These are phyloP conservation scores for Planiliza haematocheilus DNA, from an alignment of 2,113 vertebrate species.

Conservation along the genomic window DNA sequence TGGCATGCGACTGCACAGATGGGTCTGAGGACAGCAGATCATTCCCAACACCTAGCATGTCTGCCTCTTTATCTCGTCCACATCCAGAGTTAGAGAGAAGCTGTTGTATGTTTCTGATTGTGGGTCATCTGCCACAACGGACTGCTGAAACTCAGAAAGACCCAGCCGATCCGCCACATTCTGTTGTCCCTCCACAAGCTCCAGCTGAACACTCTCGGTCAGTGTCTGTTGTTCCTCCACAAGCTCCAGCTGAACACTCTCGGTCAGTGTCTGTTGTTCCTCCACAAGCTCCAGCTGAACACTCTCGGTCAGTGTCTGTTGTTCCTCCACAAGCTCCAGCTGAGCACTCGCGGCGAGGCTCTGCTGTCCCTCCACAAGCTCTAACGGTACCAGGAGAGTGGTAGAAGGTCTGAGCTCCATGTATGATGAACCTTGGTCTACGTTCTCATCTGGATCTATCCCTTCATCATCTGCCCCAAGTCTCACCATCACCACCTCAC, in stretches of 20 bases:
- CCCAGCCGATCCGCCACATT: slow-evolving; percentile 77
- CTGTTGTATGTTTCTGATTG: slow-evolving; percentile 76
- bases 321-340: slow-evolving; percentile 27
- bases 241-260: too few relatives aligned
- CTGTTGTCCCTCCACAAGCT: slow-evolving; percentile 78
- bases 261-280: too few relatives aligned
- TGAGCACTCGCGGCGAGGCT: slow-evolving; percentile 78
- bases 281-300: too few relatives aligned
- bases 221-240: too few relatives aligned
- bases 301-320: too few relatives aligned
- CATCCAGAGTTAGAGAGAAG: slow-evolving; percentile 92
- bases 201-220: too few relatives aligned
- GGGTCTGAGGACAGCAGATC: slow-evolving; percentile 18
- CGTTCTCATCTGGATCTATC: slow-evolving; percentile 66
- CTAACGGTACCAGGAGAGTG: slow-evolving; percentile 82
- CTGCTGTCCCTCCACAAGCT: slow-evolving; percentile 81
- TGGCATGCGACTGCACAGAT: neutral
- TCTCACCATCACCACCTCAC: slow-evolving; percentile 77
- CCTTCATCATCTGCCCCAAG: slow-evolving; percentile 56
- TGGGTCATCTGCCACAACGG: slow-evolving; percentile 75
- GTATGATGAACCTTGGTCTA: slow-evolving; percentile 69
- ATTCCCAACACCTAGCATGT: slow-evolving; percentile 32
- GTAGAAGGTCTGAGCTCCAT: slow-evolving; percentile 82
- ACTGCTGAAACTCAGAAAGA: slow-evolving; percentile 74
- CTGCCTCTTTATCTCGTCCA: slow-evolving; percentile 75